Evolutionary conservation across 2,113 vertebrate species (phyloP).

Genomic region (Sapayoa aenigma): DNA sequence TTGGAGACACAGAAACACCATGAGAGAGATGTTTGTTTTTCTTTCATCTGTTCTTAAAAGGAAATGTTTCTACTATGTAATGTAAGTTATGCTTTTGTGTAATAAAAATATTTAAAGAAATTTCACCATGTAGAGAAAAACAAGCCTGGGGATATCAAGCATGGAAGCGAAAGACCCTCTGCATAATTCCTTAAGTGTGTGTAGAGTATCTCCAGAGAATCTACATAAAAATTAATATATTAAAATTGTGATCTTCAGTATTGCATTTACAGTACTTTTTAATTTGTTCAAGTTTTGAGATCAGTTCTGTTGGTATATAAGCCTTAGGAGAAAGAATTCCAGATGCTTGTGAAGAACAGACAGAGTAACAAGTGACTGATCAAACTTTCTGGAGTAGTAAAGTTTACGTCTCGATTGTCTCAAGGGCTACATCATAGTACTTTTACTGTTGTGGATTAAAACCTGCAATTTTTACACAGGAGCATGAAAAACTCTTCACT

Average conservation of each 20-base stretch:
- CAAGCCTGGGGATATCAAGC: background rate
- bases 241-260: background rate
- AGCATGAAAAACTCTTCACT: background rate
- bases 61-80: background rate
- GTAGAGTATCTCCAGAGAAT: background rate
- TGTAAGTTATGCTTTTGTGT: accelerated
- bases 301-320: background rate
- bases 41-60: background rate
- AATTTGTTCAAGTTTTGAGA: background rate
- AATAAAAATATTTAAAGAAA: background rate
- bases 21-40: background rate
- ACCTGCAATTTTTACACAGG: background rate
- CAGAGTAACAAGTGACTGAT: background rate
- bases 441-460: background rate
- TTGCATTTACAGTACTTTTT: background rate
- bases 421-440: background rate
- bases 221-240: background rate
- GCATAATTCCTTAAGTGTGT: background rate
- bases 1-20: background rate
- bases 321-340: background rate
- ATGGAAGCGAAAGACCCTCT: background rate
- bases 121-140: background rate
- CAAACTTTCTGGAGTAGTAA: background rate
- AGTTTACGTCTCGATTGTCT: background rate
- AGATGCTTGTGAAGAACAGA: background rate